These are phyloP conservation scores for Periphyllus acericola DNA, from an alignment of 2,888 invertebrate species.

Conservation along the genomic window DNA sequence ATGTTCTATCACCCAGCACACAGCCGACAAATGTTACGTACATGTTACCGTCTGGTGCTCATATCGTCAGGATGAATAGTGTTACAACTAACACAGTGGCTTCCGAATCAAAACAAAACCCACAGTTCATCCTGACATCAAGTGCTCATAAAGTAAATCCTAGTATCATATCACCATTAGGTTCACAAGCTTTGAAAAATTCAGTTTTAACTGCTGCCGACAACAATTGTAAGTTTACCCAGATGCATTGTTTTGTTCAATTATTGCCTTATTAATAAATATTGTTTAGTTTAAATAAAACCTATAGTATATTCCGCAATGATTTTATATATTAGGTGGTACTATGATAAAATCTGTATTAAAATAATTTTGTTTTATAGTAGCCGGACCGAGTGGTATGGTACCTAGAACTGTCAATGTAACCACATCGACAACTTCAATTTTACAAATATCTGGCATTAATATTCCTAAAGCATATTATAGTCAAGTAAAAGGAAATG, in stretches of 20 bases:
- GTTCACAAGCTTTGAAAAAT: not conserved
- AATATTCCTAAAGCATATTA: slow-evolving; percentile 21
- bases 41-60: slow-evolving; percentile 52
- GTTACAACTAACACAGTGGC: not conserved
- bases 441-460: slow-evolving; percentile 20
- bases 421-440: not conserved
- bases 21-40: slow-evolving; percentile 32
- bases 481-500: slow-evolving; percentile 18
- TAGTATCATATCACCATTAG: not conserved
- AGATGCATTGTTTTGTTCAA: too few relatives aligned
- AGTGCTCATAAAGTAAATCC: slow-evolving; percentile 16
- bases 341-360: too few relatives aligned
- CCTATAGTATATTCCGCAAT: too few relatives aligned
- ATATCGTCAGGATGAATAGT: slow-evolving; percentile 43
- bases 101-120: not conserved
- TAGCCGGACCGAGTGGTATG: not conserved
- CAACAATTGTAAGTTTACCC: slow-evolving; percentile 24
- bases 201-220: not conserved
- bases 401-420: not conserved
- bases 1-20: not conserved
- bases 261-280: not conserved
- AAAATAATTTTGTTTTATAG: too few relatives aligned
- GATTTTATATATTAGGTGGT: too few relatives aligned
- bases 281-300: not conserved
- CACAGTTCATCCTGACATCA: slow-evolving; percentile 31